Evolutionary conservation across 2,797 vertebrate genomes (phyloP).

Genomic region (Labeo calbasu): DNA sequence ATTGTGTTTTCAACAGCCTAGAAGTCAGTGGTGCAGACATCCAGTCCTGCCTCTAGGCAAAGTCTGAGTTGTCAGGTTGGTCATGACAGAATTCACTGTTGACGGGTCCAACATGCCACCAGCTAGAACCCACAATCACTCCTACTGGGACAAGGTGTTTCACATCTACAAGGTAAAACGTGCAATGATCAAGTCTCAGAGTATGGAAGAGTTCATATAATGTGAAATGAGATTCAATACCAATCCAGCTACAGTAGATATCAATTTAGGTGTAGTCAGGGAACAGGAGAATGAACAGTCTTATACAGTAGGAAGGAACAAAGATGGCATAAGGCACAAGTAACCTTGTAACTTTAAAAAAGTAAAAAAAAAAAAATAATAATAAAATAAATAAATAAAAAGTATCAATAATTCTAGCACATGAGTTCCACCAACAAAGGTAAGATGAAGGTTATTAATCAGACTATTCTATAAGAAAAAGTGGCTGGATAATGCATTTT

Average conservation of each 20-base stretch:
- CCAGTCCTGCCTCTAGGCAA: conserved; percentile 10
- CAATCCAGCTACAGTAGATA: background rate
- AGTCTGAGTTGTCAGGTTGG: conserved; percentile 21
- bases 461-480: background rate
- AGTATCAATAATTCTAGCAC: no score
- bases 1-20: conserved; percentile 1
- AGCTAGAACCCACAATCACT: background rate
- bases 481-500: background rate
- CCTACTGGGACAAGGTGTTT: background rate
- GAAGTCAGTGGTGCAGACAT: conserved; percentile 14
- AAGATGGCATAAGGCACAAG: background rate
- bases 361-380: no score
- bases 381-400: background rate
- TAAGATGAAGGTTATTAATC: background rate
- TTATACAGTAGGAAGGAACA: background rate
- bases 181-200: background rate
- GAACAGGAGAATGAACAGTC: background rate
- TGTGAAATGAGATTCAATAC: background rate
- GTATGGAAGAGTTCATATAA: background rate
- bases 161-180: background rate
- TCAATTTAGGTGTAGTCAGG: background rate
- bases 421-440: background rate
- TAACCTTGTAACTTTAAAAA: background rate
- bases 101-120: background rate
- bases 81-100: conserved; percentile 21